These are phyloP conservation scores for Rhea pennata DNA, from an alignment of 2,113 vertebrate species.

Conservation along the genomic window DNA sequence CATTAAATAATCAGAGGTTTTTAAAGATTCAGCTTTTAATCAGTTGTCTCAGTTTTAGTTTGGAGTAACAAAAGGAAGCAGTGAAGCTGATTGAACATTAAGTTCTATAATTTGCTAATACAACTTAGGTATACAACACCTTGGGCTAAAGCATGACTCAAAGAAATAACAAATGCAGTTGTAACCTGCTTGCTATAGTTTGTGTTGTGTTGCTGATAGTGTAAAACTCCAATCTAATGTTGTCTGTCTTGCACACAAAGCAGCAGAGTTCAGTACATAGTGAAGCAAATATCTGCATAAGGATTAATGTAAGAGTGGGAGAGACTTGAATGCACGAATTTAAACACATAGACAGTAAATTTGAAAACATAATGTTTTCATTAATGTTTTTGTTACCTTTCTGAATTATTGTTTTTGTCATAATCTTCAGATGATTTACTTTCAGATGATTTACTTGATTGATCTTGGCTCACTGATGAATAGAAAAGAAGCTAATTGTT, in stretches of 20 bases:
- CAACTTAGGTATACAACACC: background rate
- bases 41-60: background rate
- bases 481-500: background rate
- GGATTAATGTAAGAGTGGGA: background rate
- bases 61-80: background rate
- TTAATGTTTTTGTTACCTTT: background rate
- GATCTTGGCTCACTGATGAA: background rate
- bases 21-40: background rate
- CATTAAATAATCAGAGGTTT: background rate
- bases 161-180: background rate
- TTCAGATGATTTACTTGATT: background rate
- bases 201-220: slow-evolving; percentile 46
- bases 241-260: background rate
- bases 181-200: background rate
- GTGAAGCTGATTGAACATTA: background rate
- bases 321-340: background rate
- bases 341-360: background rate
- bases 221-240: background rate
- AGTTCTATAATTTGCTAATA: background rate
- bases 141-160: background rate
- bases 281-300: background rate
- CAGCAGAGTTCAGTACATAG: background rate
- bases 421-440: background rate
- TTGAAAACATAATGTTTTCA: background rate
- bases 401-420: background rate